Base-by-base conservation (phyloP, 2,797 vertebrate species). In the Poeciliopsis turneri region DNA sequence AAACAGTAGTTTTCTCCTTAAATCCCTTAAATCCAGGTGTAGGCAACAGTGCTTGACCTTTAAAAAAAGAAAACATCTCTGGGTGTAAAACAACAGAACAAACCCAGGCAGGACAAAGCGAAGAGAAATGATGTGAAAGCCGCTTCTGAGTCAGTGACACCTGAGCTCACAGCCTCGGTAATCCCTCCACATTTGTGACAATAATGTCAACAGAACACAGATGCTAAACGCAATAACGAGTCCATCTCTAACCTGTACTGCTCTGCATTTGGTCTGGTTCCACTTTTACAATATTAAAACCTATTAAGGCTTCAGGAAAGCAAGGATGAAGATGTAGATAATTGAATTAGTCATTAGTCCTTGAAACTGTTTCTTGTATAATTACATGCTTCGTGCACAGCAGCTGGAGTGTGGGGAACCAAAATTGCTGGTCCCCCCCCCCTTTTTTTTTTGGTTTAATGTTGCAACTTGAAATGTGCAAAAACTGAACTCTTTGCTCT, bases 291-390 rank as follows among this genome's bases (percentile, higher is more conserved):
- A 41, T 77, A 43, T 82, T 80, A 43, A 70, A n/a, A 70, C 46
- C 75, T 77, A 88, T 86, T 81, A 84, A 74, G 11, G n/a, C 12
- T 59, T 73, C 8, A 11, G 69, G 28, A 64, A 33, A 79, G 70
- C 75, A 36, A 46, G 28, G 61, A 66, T 55, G 66, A 76, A 77
- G 28, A 69, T 33, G 33, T 16, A 23, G 55, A 77, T 81, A 73
- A 84, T 72, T 74, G 36, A 80, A 82, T 87, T 51, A 74, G 78
- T 80, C 47, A 78, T n/a, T 46, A 15, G 47, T 80, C 66, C 77
- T 81, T 86, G 76, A 83, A 23, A 78, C 47, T 25, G 45, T 3
- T 3, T 30, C 16, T 12, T 55, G 78, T 79, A 43, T 30, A 20
- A 61, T 30, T 33, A 25, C 41, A 28, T 70, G 79, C 66, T 84